These are phyloP conservation scores for Harpagifer antarcticus DNA, from an alignment of 2,797 vertebrate species.

Conservation along the genomic window DNA sequence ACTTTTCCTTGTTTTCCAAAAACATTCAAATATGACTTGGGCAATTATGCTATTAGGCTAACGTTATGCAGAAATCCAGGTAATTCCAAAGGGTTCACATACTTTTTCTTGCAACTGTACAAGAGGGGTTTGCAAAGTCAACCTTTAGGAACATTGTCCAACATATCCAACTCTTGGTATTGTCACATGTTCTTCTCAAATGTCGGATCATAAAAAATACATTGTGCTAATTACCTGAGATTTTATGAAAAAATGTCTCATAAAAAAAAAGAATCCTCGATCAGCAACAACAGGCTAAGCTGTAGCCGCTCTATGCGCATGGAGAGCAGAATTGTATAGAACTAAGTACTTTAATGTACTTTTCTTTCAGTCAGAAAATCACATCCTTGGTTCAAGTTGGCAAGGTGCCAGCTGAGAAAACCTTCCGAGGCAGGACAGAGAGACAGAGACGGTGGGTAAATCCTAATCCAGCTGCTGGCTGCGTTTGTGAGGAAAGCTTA, in stretches of 20 bases:
- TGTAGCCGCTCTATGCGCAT: constrained; percentile 39
- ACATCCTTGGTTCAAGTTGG: constrained; percentile 53
- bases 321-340: constrained; percentile 56
- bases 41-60: too few relatives aligned
- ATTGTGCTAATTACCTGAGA: background rate
- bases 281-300: constrained; percentile 47
- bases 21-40: too few relatives aligned
- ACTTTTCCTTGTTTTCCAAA: too few relatives aligned
- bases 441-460: constrained; percentile 32
- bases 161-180: background rate
- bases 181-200: background rate
- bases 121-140: background rate
- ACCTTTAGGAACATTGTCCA: background rate
- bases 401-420: constrained; percentile 49
- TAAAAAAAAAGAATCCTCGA: constrained; percentile 19
- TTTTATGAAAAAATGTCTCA: constrained; percentile 9
- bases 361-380: constrained; percentile 60
- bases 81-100: too few relatives aligned
- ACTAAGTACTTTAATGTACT: constrained; percentile 64
- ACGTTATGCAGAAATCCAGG: too few relatives aligned
- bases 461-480: constrained; percentile 55
- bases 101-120: too few relatives aligned
- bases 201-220: background rate
- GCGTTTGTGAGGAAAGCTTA: constrained; percentile 56
- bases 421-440: constrained; percentile 32